Evolutionary conservation across 2,797 vertebrate species (phyloP).

Genomic region (Chrosomus eos): DNA sequence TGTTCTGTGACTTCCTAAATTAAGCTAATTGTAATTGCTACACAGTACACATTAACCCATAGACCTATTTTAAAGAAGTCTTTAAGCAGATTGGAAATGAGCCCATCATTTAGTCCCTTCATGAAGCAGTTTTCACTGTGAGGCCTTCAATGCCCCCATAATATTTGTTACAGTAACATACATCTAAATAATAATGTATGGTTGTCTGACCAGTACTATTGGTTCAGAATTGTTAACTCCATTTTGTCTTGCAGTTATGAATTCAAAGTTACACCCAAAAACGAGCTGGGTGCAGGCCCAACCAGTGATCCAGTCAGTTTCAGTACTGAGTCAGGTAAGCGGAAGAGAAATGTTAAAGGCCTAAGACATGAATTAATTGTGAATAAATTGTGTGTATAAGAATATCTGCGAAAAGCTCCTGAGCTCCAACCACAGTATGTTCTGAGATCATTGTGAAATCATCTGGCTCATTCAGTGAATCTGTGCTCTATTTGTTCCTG

Average conservation of each 20-base stretch:
- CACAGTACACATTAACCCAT: neutral
- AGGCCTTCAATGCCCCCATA: neutral
- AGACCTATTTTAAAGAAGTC: neutral
- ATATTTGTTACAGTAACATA: constrained; percentile 1
- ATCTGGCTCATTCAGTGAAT: constrained; percentile 18
- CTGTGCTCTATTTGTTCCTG: neutral
- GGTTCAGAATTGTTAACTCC: neutral
- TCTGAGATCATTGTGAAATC: constrained; percentile 25
- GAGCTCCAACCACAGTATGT: neutral
- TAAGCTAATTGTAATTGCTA: neutral
- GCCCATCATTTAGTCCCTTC: neutral
- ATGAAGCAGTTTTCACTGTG: neutral
- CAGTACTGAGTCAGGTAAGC: constrained; percentile 94
- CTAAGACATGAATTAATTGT: neutral
- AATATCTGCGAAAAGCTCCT: neutral
- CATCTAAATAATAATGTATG: neutral
- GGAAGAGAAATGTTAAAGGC: neutral
- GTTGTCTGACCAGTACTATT: neutral
- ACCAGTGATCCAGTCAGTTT: constrained; percentile 87
- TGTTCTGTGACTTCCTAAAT: neutral
- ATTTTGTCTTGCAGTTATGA: constrained; percentile 84
- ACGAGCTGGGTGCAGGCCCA: constrained; percentile 90
- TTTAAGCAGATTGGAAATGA: neutral
- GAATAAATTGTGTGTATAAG: neutral
- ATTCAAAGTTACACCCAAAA: constrained; percentile 92